Percentiles rank a stretch among this genome's conserved stretches.
Conservation (phyloP, 2,888 invertebrate genomes). For the Nemurella pictetii region DNA sequence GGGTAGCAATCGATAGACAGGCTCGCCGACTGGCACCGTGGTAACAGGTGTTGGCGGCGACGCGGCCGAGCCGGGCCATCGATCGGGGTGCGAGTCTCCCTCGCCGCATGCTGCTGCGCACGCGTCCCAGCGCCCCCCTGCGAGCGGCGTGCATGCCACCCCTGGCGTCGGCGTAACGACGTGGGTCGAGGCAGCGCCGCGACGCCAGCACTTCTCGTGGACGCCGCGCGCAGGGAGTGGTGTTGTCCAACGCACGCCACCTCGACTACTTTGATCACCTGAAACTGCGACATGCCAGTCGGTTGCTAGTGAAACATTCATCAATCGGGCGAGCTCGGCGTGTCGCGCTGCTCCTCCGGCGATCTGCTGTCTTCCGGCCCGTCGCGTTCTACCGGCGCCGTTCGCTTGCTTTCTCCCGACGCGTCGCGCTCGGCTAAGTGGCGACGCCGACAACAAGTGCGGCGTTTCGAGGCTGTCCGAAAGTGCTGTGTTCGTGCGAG, state of each 20-base stretch:
- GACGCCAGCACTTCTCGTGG: slow-evolving; percentile 8
- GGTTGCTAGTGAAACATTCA: not conserved
- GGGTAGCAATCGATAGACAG: slow-evolving; percentile 36
- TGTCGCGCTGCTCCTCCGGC: not conserved
- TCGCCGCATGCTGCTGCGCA: slow-evolving; percentile 5
- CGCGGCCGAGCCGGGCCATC: slow-evolving; percentile 33
- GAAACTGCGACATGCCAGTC: not conserved
- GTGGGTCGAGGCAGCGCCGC: slow-evolving; percentile 7
- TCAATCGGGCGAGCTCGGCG: not conserved
- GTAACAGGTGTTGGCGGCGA: slow-evolving; percentile 42
- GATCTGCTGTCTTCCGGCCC: not conserved
- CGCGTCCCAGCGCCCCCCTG: slow-evolving; percentile 21
- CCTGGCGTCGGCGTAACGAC: slow-evolving; percentile 19
- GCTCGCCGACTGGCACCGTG: slow-evolving; percentile 32
- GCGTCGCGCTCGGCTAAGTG: not conserved
- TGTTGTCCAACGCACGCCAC: not conserved
- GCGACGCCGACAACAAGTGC: not conserved
- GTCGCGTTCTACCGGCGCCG: not conserved
- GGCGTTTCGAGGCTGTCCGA: not conserved
- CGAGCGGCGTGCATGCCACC: slow-evolving; percentile 30
- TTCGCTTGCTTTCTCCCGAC: not conserved
- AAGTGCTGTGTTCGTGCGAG: not conserved
- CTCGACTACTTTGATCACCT: not conserved
- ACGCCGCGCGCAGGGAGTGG: not conserved
- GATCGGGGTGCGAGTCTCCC: slow-evolving; percentile 36